These are phyloP conservation scores for Rhopalosiphum nymphaeae DNA, from an alignment of 2,888 invertebrate species.

Conservation along the genomic window DNA sequence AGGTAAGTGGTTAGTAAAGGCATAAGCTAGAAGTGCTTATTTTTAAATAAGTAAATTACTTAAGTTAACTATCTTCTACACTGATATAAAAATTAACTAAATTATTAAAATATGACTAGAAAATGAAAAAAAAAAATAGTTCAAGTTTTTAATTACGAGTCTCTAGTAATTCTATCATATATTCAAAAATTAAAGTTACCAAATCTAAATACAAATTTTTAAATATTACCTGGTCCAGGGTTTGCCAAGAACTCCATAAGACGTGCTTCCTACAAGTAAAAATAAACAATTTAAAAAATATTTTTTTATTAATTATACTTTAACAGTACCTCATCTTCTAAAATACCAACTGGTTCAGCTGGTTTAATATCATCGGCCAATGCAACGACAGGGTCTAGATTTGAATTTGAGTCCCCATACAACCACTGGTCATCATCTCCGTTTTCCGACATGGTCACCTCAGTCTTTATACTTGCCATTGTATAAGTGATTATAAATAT, in stretches of 20 bases:
- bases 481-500: background rate
- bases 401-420: conserved; percentile 77
- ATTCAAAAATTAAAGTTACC: background rate
- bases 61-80: background rate
- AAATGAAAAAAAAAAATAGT: too few relatives aligned
- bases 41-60: background rate
- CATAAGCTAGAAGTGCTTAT: background rate
- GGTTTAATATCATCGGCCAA: conserved; percentile 70
- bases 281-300: background rate
- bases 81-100: background rate
- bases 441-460: conserved; percentile 70
- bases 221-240: conserved; percentile 59
- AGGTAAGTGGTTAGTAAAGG: background rate
- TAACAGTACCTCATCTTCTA: conserved; percentile 52
- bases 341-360: background rate
- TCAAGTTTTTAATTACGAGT: background rate
- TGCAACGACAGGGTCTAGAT: conserved; percentile 68
- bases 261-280: conserved; percentile 55
- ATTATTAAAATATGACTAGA: background rate
- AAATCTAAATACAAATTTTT: background rate
- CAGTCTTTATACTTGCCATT: conserved; percentile 30
- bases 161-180: background rate
- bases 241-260: conserved; percentile 63
- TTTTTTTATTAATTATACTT: background rate
- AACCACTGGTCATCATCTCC: conserved; percentile 88